Evolutionary conservation across 2,113 vertebrate species (phyloP), one percentile per base, ranked within the genome.

Genomic region (Hirundichthys speculiger): DNA sequence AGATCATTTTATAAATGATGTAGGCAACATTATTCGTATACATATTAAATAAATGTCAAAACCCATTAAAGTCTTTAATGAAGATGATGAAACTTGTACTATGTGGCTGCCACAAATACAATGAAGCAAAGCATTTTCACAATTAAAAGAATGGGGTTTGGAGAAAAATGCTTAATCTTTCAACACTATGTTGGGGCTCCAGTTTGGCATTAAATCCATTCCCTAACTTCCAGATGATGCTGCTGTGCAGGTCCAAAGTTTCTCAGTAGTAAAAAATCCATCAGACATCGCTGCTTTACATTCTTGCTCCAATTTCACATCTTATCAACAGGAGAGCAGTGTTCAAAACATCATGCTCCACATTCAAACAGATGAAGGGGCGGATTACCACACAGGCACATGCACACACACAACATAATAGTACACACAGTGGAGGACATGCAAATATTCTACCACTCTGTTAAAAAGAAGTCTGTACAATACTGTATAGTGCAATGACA

Each of bases 241-340:
- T 64, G 55, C 42, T 70, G 39, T 65, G 66, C 59, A 49, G 43
- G 24, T 54, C 22, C 42, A 43, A 61, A 55, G 56, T 61, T 67
- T 27, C 47, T 55, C 38, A 51, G 21, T 40, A 18, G 22, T 6
- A 30, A 57, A 39, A 57, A 46, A 52, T 6, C 52, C 30, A 34
- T 30, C 50, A 39, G 3, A 58, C 11, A 57, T 22, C 18, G 39
- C 27, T 38, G 50, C 52, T 24, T 15, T 40, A 12, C 47, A 18
- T 47, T 58, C 39, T 38, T 25, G 19, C 13, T 49, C 54, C 54
- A 45, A 62, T 69, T 69, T 58, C 38, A 55, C 43, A 62, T 61
- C 40, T 34, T 47, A n/a, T n/a, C n/a, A n/a, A n/a, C n/a, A n/a
- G n/a, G n/a, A n/a, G n/a, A n/a, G n/a, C n/a, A n/a, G n/a, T n/a